These are phyloP conservation scores for Lepisosteus osseus DNA, from an alignment of 2,113 vertebrate species.

Conservation along the genomic window DNA sequence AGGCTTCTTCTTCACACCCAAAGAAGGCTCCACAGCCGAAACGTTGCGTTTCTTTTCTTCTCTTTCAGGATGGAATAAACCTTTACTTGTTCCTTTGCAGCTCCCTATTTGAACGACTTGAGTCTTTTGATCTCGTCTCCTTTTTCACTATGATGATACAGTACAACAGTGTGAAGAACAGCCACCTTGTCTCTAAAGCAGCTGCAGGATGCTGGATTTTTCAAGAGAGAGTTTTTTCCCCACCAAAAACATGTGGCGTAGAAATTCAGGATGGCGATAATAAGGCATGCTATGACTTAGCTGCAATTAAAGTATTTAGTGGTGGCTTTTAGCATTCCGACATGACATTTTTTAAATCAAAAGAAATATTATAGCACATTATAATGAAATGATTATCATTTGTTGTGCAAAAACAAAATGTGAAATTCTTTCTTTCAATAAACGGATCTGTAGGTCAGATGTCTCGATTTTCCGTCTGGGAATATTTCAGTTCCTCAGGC, in stretches of 20 bases:
- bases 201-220: conserved; percentile 1
- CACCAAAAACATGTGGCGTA: conserved; percentile 33
- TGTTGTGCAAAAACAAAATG: not conserved
- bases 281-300: conserved; percentile 74
- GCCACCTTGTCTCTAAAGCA: conserved; percentile 9
- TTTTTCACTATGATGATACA: not conserved
- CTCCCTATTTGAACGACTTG: not conserved
- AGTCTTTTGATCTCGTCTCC: conserved; percentile 16
- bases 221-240: conserved; percentile 39
- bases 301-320: conserved; percentile 71
- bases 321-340: conserved; percentile 6
- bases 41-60: too few relatives aligned
- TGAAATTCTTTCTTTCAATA: not conserved
- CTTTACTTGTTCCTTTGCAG: too few relatives aligned
- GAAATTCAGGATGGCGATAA: conserved; percentile 67
- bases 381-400: conserved; percentile 22
- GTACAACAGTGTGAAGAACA: not conserved
- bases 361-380: conserved; percentile 29
- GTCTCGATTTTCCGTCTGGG: not conserved
- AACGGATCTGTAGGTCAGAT: not conserved
- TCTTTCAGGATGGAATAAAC: too few relatives aligned
- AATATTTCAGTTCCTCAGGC: not conserved
- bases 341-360: conserved; percentile 16
- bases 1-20: too few relatives aligned
- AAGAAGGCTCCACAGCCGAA: too few relatives aligned